Conservation (phyloP, 2,797 vertebrate genomes). For the Lithobates sylvaticus region DNA sequence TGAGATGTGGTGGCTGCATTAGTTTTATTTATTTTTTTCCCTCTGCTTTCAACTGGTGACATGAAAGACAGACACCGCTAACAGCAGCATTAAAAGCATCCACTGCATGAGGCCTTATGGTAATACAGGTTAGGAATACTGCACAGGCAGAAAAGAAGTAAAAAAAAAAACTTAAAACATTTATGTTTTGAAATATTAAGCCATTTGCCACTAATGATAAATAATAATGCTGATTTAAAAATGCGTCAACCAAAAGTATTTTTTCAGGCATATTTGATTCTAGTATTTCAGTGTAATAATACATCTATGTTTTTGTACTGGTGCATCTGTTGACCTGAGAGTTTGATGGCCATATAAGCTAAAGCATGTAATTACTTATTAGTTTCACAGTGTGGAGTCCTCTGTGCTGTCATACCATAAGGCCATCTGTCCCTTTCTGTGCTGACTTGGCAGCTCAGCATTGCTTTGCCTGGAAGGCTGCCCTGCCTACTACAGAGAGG, state of each 20-base stretch:
- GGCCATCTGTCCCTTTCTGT: constrained; percentile 46
- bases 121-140: neutral
- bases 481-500: constrained; percentile 22
- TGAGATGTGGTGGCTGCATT: too few species aligned
- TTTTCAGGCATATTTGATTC: neutral
- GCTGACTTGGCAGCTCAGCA: constrained; percentile 41
- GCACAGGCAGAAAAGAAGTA: neutral
- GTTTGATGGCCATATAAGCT: constrained; percentile 13
- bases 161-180: too few species aligned
- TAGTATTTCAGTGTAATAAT: neutral
- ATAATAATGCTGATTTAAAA: too few species aligned
- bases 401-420: constrained; percentile 9
- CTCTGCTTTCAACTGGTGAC: too few species aligned
- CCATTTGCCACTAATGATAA: neutral
- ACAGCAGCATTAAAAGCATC: too few species aligned
- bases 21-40: too few species aligned
- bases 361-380: constrained; percentile 46
- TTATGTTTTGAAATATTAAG: neutral
- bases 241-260: neutral
- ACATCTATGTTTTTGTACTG: neutral
- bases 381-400: constrained; percentile 21
- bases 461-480: constrained; percentile 30
- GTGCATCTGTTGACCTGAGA: neutral
- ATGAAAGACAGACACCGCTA: too few species aligned
- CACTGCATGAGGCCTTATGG: too few species aligned